Percentiles rank a stretch among this genome's conserved stretches.
Evolutionary conservation across 2,113 vertebrate genomes (phyloP).

Genomic region (Stercorarius parasiticus): DNA sequence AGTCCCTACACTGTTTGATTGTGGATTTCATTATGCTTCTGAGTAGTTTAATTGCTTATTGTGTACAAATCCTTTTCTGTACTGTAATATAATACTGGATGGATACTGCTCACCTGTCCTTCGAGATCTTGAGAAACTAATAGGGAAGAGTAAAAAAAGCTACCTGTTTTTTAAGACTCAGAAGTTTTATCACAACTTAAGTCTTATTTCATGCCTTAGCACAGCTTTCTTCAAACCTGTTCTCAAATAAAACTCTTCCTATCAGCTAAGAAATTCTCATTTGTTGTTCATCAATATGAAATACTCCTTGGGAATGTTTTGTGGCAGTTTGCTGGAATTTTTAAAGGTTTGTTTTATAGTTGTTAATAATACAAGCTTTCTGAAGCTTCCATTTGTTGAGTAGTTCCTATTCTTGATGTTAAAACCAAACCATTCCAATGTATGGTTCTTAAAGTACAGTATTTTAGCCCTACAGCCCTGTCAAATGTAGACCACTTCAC

Average conservation of each 20-base stretch:
- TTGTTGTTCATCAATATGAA: not conserved
- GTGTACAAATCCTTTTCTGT: not conserved
- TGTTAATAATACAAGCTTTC: not conserved
- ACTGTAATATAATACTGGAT: not conserved
- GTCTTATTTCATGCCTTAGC: not conserved
- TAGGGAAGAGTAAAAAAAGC: not conserved
- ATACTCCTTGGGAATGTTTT: not conserved
- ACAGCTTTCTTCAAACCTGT: not conserved
- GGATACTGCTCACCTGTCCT: not conserved
- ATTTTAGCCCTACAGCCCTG: not conserved
- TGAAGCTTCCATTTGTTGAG: not conserved
- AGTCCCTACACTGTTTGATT: not conserved
- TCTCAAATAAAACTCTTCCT: not conserved
- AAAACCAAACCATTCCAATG: not conserved
- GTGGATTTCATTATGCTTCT: not conserved
- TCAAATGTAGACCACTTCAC: not conserved
- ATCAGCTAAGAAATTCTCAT: not conserved
- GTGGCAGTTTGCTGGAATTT: not conserved
- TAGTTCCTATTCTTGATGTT: not conserved
- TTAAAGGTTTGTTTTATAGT: not conserved
- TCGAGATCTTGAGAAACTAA: not conserved
- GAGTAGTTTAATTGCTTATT: not conserved
- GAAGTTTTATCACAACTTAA: not conserved
- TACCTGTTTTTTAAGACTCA: not conserved
- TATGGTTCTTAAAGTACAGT: not conserved